Evolutionary conservation across 2,797 vertebrate genomes (phyloP), one percentile per base, ranked within the genome.

Genomic region (Cirrhinus mrigala): DNA sequence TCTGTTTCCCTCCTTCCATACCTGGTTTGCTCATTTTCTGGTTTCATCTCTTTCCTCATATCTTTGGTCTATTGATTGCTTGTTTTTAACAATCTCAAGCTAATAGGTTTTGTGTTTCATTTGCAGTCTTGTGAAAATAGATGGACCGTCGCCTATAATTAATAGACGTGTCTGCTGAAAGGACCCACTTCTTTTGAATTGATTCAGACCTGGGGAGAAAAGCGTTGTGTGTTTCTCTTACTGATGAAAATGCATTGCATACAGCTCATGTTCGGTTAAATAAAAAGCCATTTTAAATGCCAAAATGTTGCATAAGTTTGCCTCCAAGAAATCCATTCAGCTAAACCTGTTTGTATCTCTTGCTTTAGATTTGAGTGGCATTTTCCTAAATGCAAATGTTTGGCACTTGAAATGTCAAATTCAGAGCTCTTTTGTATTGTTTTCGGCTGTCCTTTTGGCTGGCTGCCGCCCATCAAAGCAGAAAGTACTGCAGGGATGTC

Each of bases 101-200:
- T 93, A 94, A 94, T 94, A 91, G 91, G 84, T 93, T 94, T 93
- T 93, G 91, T 90, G 89, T 94, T 94, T 94, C 88, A 92, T 93
- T 94, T 92, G 94, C 91, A 83, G 90, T 89, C 85, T 75, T 77
- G 79, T 88, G 82, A 92, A 92, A 93, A 92, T 93, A 92, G 87
- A 88, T 92, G 90, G 90, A 91, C 91, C 92, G 91, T 93, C 85
- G 66, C 48, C 81, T 83, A 91, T 94, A 94, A 95, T 95, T 94
- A 94, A 94, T 93, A 90, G 88, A 91, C 89, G 86, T 91, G 92
- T 93, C 91, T 90, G 85, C 91, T 92, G 88, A 92, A 93, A 91
- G 87, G 82, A 88, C 89, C 91, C 90, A 76, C 84, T 91, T 92
- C 90, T 91, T 93, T 92, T 92, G 89, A 92, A 92, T 92, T 92